Conservation (phyloP, 2,888 invertebrate genomes). For the Anoncus sp. region DNA sequence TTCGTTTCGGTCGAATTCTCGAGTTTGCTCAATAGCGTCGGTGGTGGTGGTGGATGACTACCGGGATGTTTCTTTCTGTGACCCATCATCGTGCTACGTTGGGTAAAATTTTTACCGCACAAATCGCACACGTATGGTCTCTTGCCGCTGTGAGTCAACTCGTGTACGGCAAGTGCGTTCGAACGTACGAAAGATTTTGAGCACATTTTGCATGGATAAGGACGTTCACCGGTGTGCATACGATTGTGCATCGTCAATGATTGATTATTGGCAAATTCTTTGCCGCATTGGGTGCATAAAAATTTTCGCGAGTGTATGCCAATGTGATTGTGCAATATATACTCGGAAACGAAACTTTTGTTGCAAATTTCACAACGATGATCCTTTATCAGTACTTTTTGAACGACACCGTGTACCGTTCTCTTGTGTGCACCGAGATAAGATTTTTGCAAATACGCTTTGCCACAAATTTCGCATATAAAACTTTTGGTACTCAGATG, state of each 20-base stretch:
- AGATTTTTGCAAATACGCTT: conserved; percentile 54
- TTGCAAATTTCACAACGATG: conserved; percentile 51
- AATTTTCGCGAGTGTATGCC: conserved; percentile 49
- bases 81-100: conserved; percentile 58
- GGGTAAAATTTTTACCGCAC: conserved; percentile 79
- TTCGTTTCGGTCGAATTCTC: conserved; percentile 22
- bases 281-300: conserved; percentile 49
- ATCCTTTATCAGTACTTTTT: conserved; percentile 45
- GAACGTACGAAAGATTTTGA: conserved; percentile 79
- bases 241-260: conserved; percentile 78
- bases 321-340: conserved; percentile 47
- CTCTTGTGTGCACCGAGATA: conserved; percentile 42
- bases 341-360: conserved; percentile 55
- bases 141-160: conserved; percentile 77
- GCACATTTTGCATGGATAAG: conserved; percentile 79
- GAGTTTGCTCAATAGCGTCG: conserved; percentile 47
- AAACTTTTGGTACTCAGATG: conserved; percentile 46
- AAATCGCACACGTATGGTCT: conserved; percentile 78
- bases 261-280: conserved; percentile 61
- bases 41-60: conserved; percentile 55
- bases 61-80: conserved; percentile 67
- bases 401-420: conserved; percentile 47
- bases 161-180: conserved; percentile 68
- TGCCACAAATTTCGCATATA: conserved; percentile 68
- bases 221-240: conserved; percentile 79